A percentile compares a stretch with the other conserved stretches of the same genome.
These are phyloP conservation scores for Acanthococcus lagerstroemiae DNA, from an alignment of 2,888 invertebrate genomes.

Conservation along the genomic window DNA sequence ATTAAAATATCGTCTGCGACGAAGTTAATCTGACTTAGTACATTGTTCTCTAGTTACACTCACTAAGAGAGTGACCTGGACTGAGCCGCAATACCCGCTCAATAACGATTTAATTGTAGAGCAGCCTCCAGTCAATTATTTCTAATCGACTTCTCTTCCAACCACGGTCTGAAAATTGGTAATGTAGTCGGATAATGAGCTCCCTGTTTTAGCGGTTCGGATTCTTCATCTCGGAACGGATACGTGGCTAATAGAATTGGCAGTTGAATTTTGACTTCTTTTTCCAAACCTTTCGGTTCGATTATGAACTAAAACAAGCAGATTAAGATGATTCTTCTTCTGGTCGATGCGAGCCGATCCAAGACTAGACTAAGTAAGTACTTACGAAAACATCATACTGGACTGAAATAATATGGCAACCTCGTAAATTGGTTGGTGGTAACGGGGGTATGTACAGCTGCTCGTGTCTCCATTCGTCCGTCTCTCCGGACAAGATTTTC, in stretches of 20 bases:
- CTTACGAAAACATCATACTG: slow-evolving; percentile 86
- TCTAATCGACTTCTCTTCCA: slow-evolving; percentile 67
- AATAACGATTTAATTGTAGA: too few relatives aligned
- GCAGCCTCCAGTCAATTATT: too few relatives aligned
- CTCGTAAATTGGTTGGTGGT: slow-evolving; percentile 86
- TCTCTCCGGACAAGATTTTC: slow-evolving; percentile 68
- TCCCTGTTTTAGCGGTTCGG: slow-evolving; percentile 53
- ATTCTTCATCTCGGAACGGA: slow-evolving; percentile 59
- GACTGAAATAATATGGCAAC: slow-evolving; percentile 86
- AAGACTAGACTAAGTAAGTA: slow-evolving; percentile 37
- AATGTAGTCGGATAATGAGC: slow-evolving; percentile 88
- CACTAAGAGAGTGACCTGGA: too few relatives aligned
- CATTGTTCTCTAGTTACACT: too few relatives aligned
- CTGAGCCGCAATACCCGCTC: too few relatives aligned
- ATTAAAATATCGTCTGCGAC: too few relatives aligned
- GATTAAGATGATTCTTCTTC: slow-evolving; percentile 12
- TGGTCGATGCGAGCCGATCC: neutral
- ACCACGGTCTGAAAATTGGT: slow-evolving; percentile 83
- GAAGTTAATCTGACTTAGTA: too few relatives aligned
- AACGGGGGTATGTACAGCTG: slow-evolving; percentile 85
- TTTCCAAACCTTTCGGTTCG: slow-evolving; percentile 82
- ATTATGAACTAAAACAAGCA: slow-evolving; percentile 63
- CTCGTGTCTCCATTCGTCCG: slow-evolving; percentile 78
- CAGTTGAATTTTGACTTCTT: slow-evolving; percentile 81
- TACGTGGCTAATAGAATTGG: slow-evolving; percentile 88